Percentiles rank a stretch among this genome's conserved stretches.
These are phyloP conservation scores for Erinaceus europaeus DNA, from an alignment of 2,113 vertebrate genomes.

Conservation along the genomic window DNA sequence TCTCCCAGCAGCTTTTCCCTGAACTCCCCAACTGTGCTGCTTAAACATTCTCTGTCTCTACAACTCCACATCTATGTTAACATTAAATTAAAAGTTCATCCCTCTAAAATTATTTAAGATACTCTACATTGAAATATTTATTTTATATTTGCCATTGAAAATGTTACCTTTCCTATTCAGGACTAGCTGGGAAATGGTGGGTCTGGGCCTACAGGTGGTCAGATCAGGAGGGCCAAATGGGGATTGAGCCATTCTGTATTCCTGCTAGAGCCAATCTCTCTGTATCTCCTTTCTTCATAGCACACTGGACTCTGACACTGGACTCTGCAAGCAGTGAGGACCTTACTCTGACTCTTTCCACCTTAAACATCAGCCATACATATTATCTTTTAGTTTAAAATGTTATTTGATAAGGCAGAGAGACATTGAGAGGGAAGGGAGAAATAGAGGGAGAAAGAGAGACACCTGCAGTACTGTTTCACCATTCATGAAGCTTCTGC, in stretches of 20 bases:
- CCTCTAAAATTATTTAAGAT: not conserved
- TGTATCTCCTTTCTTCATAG: not conserved
- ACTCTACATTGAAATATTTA: not conserved
- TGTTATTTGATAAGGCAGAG: no score
- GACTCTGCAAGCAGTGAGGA: not conserved
- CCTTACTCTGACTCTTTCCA: not conserved
- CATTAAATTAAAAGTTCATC: no score
- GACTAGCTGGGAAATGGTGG: not conserved
- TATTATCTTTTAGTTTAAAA: no score
- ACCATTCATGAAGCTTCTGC: no score
- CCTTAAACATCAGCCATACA: not conserved
- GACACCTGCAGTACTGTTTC: no score
- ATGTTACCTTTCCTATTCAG: not conserved
- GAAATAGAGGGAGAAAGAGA: no score
- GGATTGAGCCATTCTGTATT: not conserved
- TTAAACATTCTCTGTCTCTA: no score
- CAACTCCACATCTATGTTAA: no score
- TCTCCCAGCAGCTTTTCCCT: not conserved
- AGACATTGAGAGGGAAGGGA: no score
- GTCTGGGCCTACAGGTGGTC: not conserved
- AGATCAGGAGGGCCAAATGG: not conserved
- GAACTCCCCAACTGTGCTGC: no score
- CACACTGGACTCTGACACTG: not conserved
- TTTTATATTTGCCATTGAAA: not conserved
- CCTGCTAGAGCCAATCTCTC: not conserved